phyloP scores from a whole-genome alignment of 1,140 invertebrate genomes.

The Zaprionus nigranus region DNA sequence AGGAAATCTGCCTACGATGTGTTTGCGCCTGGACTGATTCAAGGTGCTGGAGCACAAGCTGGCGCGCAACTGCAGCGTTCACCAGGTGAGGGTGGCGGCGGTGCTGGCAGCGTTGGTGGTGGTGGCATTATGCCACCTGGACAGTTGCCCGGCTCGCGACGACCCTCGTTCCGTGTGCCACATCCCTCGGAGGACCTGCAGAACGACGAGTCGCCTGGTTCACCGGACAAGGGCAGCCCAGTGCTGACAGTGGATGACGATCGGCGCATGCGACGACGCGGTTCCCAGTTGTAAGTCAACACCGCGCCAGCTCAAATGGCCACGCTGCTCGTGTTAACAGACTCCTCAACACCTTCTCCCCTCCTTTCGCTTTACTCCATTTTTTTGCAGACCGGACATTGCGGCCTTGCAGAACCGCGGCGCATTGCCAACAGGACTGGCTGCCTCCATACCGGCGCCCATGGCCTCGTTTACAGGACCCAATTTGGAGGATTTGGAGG shows the following conservation, averaged over 20 bases:
- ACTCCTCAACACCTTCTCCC: conserved; percentile 23
- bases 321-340: background rate
- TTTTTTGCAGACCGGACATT: conserved; percentile 88
- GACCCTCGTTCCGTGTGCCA: conserved; percentile 89
- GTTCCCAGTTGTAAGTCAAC: conserved; percentile 90
- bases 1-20: conserved; percentile 93
- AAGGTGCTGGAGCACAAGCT: conserved; percentile 49
- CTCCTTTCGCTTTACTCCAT: background rate
- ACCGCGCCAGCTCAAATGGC: background rate
- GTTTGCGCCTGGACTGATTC: conserved; percentile 85
- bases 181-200: conserved; percentile 85
- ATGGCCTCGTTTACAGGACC: conserved; percentile 85
- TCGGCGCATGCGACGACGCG: conserved; percentile 89
- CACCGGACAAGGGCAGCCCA: conserved; percentile 84
- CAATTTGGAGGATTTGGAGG: conserved; percentile 86
- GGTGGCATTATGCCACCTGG: conserved; percentile 76
- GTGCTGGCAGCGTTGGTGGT: conserved; percentile 23
- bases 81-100: conserved; percentile 62
- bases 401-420: conserved; percentile 88
- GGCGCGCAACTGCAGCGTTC: conserved; percentile 70
- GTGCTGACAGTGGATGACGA: conserved; percentile 89
- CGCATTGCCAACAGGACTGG: conserved; percentile 84
- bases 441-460: conserved; percentile 85
- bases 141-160: conserved; percentile 85
- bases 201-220: conserved; percentile 86